Evolutionary conservation across 2,888 invertebrate species (phyloP), one percentile per base, ranked within the genome.

Genomic region (Vesta saturnalis): DNA sequence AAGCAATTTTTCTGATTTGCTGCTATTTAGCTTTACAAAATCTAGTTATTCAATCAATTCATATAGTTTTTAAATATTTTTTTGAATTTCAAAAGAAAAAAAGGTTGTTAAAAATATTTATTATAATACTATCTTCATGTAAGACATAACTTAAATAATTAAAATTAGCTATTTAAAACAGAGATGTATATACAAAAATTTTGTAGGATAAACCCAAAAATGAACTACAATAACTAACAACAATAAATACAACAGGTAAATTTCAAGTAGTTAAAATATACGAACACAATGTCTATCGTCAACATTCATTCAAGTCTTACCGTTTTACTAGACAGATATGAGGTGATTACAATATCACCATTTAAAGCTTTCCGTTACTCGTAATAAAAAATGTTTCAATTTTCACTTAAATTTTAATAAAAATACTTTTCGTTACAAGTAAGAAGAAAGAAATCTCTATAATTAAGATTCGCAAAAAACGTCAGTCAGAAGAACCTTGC

Each of bases 161-260:
- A 66, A 47, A 60, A 61, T 66, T 61, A 66, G 39, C 60, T 66
- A 65, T 15, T 60, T 49, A 49, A 60, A 43, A 55, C 57, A 14
- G 35, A 61, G 12, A 46, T 49, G 35, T 57, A 65, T 58, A 23
- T 65, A 64, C 54, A 64, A 49, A 39, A 39, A 19, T 64, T 60
- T 54, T 64, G 60, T 58, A 6, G 15, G 23, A 39, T 43, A 23
- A 60, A 18, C 23, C 66, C 30, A 69, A 59, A 56, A 49, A 49
- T 60, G 60, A 64, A 67, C 63, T 72, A 72, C 66, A 62, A 69
- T 64, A 71, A 69, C 60, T 72, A 72, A 73, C 72, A 74, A 72
- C 69, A 73, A 74, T 74, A 74, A 74, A 73, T 73, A 74, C 68
- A 74, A 73, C 72, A 72, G 68, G 72, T 69, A 65, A 64, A 58